Percentiles rank a stretch among this genome's conserved stretches.
Evolutionary conservation across 2,797 vertebrate species (phyloP).

Genomic region (Echeneis naucrates): DNA sequence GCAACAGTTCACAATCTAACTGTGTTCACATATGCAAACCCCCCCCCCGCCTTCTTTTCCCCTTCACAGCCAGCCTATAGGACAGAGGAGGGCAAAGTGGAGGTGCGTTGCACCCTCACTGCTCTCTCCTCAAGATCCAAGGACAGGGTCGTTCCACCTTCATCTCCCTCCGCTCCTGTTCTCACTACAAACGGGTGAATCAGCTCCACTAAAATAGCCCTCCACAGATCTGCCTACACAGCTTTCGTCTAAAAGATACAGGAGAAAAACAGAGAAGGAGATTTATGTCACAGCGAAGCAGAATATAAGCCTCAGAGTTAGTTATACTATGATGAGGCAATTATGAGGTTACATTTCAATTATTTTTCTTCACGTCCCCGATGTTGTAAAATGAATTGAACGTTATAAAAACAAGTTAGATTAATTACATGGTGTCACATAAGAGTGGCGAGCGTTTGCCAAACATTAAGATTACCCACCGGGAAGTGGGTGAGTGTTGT

Average conservation of each 20-base stretch:
- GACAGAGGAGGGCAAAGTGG: conserved; percentile 21
- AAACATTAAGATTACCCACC: conserved; percentile 55
- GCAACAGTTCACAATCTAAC: conserved; percentile 61
- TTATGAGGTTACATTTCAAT: conserved; percentile 64
- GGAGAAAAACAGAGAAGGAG: conserved; percentile 46
- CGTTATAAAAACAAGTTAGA: conserved; percentile 50
- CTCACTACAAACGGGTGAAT: conserved; percentile 71
- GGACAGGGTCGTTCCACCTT: conserved; percentile 54
- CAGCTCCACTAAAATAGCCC: conserved; percentile 68
- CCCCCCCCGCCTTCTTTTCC: not conserved
- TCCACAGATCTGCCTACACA: conserved; percentile 73
- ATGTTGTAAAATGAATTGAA: conserved; percentile 59
- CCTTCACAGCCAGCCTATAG: conserved; percentile 18
- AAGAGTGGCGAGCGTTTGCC: conserved; percentile 32
- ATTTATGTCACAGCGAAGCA: conserved; percentile 52
- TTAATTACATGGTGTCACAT: conserved; percentile 57
- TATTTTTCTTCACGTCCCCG: conserved; percentile 59
- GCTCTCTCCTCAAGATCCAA: conserved; percentile 46
- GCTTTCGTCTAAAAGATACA: conserved; percentile 51
- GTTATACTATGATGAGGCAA: conserved; percentile 42
- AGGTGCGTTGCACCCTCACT: conserved; percentile 27
- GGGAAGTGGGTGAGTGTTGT: conserved; percentile 53
- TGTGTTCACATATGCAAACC: conserved; percentile 31
- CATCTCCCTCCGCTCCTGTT: conserved; percentile 22
- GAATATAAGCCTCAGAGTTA: conserved; percentile 42